phyloP scores from a whole-genome alignment of 1,140 invertebrate species.

The Scaptomyza montana region DNA sequence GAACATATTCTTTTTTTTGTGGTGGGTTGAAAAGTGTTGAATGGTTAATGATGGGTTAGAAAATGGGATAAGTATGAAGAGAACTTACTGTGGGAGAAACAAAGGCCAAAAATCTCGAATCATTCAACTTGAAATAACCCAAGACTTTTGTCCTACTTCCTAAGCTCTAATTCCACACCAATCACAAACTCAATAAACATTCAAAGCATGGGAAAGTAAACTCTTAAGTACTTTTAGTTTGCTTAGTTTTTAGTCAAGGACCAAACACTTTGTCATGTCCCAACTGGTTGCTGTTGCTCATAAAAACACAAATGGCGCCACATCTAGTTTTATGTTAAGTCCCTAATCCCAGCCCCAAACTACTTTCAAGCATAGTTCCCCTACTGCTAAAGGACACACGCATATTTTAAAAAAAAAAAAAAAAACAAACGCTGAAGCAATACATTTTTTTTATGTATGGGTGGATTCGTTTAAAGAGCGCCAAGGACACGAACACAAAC shows the following conservation, averaged over 20 bases:
- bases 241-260: slow-evolving; percentile 24
- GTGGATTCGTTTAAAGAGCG: slow-evolving; percentile 19
- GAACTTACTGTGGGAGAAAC: no score
- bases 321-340: slow-evolving; percentile 16
- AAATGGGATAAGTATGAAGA: no score
- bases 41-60: no score
- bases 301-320: slow-evolving; percentile 67
- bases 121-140: neutral
- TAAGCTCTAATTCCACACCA: neutral
- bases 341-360: neutral
- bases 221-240: neutral
- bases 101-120: no score
- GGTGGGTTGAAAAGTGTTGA: neutral
- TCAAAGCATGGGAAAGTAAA: slow-evolving; percentile 8
- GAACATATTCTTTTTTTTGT: slow-evolving; percentile 7
- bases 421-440: no score
- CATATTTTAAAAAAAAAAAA: slow-evolving; percentile 43
- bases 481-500: slow-evolving; percentile 56
- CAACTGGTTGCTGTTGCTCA: slow-evolving; percentile 30
- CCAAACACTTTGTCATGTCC: slow-evolving; percentile 49
- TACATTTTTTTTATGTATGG: no score
- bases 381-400: slow-evolving; percentile 5
- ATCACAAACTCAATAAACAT: slow-evolving; percentile 3
- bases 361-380: slow-evolving; percentile 7
- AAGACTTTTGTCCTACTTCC: neutral